Base-by-base conservation (phyloP, 2,113 vertebrate species). In the Nesoenas mayeri region DNA sequence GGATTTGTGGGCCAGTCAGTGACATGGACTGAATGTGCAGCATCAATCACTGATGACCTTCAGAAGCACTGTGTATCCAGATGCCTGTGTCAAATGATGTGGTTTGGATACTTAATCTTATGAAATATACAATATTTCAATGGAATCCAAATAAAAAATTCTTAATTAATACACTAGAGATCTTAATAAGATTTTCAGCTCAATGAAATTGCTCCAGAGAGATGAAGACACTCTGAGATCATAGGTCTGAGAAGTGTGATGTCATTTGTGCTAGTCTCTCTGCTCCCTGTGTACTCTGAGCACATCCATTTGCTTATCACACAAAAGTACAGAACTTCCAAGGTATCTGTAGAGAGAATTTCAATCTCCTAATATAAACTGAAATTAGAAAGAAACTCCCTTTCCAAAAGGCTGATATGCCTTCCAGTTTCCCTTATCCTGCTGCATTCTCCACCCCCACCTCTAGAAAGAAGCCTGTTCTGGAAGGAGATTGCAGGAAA, bases 311-410 rank as follows among this genome's bases (percentile, higher is more conserved):
- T 3, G 7, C 31, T 84, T 84, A 53, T 15, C 34, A 86, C 10
- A 53, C 4, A n/a, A 20, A 77, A 29, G 9, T 53, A 58, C 5
- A 62, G 31, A 16, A 77, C 16, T 77, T 53, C 12, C 10, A 70
- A 78, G 8, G 31, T 50, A 40, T 11, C 38, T 8, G 56, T 6
- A 62, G 19, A 85, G 12, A 29, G 14, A 74, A 64, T 20, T 53
- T 50, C 2, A 6, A 69, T 64, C 0, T 1, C 1, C 4, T 48
- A 67, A 14, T 3, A 53, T 6, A 40, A 83, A 83, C 18, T 61
- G 80, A 48, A n/a, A 48, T 16, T 22, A 24, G 8, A 60, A 53
- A 60, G 16, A 79, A 58, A 38, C 0, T 1, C 2, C 4, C 3
- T 67, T 91, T 71, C 14, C 28, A 87, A 62, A 91, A 7, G 26